A percentile compares a stretch with the other conserved stretches of the same genome.
Conservation (phyloP, 2,797 vertebrate species). For the Gorsachius magnificus region DNA sequence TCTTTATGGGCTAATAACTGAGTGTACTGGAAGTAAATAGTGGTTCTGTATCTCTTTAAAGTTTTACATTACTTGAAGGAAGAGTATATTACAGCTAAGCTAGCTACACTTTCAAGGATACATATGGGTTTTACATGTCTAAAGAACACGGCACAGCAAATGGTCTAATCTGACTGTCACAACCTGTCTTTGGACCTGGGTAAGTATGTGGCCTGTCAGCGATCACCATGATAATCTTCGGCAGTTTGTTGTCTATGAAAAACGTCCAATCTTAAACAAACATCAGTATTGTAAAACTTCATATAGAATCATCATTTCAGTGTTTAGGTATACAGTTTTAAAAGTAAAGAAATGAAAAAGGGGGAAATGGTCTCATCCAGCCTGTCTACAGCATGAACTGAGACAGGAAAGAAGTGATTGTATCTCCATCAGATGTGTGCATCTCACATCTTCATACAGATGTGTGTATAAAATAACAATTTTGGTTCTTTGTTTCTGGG, state of each 20-base stretch:
- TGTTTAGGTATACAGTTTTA: neutral
- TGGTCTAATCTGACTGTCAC: neutral
- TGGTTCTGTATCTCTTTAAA: neutral
- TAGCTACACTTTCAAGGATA: neutral
- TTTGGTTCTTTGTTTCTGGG: neutral
- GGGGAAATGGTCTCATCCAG: neutral
- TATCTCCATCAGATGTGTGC: neutral
- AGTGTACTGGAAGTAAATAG: neutral
- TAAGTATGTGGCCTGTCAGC: neutral
- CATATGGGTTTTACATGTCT: neutral
- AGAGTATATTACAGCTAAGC: neutral
- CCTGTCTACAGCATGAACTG: neutral
- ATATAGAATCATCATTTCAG: neutral
- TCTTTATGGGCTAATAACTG: neutral
- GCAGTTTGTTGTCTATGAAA: neutral
- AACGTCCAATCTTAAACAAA: neutral
- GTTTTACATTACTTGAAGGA: neutral
- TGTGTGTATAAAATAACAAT: neutral
- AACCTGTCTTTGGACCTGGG: neutral
- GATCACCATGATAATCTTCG: neutral
- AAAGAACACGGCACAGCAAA: neutral
- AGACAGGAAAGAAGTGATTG: neutral
- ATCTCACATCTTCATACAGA: neutral
- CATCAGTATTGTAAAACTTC: neutral
- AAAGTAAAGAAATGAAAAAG: neutral